These are phyloP conservation scores for Antitype chi DNA, from an alignment of 2,888 invertebrate genomes.

Conservation along the genomic window DNA sequence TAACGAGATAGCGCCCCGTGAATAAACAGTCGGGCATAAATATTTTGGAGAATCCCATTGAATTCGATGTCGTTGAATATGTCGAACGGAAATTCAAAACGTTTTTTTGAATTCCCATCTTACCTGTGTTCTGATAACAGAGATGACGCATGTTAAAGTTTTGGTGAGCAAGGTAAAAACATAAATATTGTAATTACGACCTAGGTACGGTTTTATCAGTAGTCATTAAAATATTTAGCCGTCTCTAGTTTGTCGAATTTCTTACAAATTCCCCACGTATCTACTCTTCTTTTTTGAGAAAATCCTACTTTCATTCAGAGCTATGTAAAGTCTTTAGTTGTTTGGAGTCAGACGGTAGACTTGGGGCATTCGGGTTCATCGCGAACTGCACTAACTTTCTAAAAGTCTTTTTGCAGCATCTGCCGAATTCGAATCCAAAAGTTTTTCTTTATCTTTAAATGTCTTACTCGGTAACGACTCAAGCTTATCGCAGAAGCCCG, in stretches of 20 bases:
- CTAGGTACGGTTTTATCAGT: not conserved
- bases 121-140: not conserved
- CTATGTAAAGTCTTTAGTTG: conserved; percentile 72
- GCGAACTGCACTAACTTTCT: conserved; percentile 76
- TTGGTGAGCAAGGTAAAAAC: not conserved
- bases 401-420: conserved; percentile 79
- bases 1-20: conserved; percentile 12
- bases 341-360: conserved; percentile 70
- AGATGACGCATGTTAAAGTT: not conserved
- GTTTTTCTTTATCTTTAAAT: conserved; percentile 82
- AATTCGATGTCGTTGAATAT: conserved; percentile 27
- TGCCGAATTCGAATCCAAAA: conserved; percentile 84
- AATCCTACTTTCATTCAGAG: conserved; percentile 65
- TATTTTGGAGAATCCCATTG: conserved; percentile 21
- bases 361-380: conserved; percentile 69
- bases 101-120: conserved; percentile 17
- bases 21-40: conserved; percentile 28
- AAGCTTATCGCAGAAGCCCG: conserved; percentile 73
- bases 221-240: not conserved
- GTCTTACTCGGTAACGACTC: conserved; percentile 79
- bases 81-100: conserved; percentile 16
- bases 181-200: not conserved
- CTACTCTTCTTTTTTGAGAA: conserved; percentile 51
- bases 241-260: conserved; percentile 7
- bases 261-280: conserved; percentile 5